Evolutionary conservation across 2,888 invertebrate genomes (phyloP).

Genomic region (Acronicta alni): DNA sequence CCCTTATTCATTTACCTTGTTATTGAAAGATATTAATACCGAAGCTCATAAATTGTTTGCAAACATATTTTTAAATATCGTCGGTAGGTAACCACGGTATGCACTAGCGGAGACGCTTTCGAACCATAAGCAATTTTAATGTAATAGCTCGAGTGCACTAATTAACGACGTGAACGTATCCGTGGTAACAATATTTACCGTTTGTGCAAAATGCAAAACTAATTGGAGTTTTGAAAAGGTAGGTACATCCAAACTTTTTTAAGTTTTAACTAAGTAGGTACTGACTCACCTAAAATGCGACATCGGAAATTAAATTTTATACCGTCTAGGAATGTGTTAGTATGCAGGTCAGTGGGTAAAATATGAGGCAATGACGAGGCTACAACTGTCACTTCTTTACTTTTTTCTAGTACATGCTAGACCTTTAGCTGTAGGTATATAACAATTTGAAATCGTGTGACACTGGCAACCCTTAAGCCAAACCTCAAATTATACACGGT

Average conservation of each 20-base stretch:
- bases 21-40: constrained; percentile 35
- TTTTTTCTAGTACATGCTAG: constrained; percentile 69
- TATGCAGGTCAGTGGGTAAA: constrained; percentile 49
- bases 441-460: constrained; percentile 47
- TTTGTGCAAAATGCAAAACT: constrained; percentile 66
- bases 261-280: not conserved
- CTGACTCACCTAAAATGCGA: constrained; percentile 1
- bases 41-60: constrained; percentile 14
- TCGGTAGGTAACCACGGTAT: constrained; percentile 46
- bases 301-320: constrained; percentile 2
- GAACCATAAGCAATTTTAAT: constrained; percentile 62
- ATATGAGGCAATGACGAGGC: constrained; percentile 19
- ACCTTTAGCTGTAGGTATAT: constrained; percentile 45
- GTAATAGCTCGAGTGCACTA: constrained; percentile 68
- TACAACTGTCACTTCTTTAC: constrained; percentile 52
- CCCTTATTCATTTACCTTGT: constrained; percentile 57
- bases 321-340: constrained; percentile 16
- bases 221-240: constrained; percentile 60
- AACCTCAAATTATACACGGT: not conserved
- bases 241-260: constrained; percentile 7
- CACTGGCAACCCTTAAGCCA: constrained; percentile 58
- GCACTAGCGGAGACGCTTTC: constrained; percentile 61
- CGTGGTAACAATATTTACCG: constrained; percentile 65
- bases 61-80: constrained; percentile 22
- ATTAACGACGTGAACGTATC: constrained; percentile 67